Base-by-base conservation (phyloP, 1,140 invertebrate genomes). In the Chironomus striatipennis region DNA sequence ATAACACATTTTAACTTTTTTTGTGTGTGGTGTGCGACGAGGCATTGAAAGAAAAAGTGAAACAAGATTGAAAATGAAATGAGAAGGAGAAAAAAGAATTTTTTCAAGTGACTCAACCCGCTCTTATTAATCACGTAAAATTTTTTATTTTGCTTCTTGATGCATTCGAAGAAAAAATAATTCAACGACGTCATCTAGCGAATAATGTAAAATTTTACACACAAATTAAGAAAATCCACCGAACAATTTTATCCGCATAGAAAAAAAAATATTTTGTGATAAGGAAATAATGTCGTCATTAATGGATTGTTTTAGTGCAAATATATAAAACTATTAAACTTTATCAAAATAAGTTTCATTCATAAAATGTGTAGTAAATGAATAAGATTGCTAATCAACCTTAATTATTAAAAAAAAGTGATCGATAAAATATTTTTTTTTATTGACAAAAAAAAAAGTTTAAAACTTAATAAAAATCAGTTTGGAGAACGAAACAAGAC, bases 21-120 rank as follows among this genome's bases (percentile, higher is more conserved):
- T 15, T n/a, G 47, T 57, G 47, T 57, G 12, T 57, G 12, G 47
- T 57, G 12, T 5, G 47, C 47, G 12, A 4, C 47, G 47, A 57
- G 47, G 47, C 47, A 57, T 57, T 57, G 47, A 57, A 57, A 57
- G 47, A 57, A 57, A 57, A 57, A 57, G 47, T 57, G 47, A 57
- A 57, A 57, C 47, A 57, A 57, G 12, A n/a, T 57, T 12, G 47
- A 57, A 57, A 57, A 57, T 57, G 47, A 15, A 57, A 57, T 57
- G 24, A 34, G 24, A 34, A 34, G 24, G 24, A 34, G 24, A 57
- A 57, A 57, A 57, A 57, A 57, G 12, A 57, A 12, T 57, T 57
- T 10, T 10, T 47, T 9, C 43, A 47, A 57, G n/a, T 57, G 47
- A 57, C 47, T 57, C 47, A 57, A 57, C 47, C 47, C 24, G 24